phyloP scores from a whole-genome alignment of 1,140 invertebrate genomes.

The Calycopis cecrops region DNA sequence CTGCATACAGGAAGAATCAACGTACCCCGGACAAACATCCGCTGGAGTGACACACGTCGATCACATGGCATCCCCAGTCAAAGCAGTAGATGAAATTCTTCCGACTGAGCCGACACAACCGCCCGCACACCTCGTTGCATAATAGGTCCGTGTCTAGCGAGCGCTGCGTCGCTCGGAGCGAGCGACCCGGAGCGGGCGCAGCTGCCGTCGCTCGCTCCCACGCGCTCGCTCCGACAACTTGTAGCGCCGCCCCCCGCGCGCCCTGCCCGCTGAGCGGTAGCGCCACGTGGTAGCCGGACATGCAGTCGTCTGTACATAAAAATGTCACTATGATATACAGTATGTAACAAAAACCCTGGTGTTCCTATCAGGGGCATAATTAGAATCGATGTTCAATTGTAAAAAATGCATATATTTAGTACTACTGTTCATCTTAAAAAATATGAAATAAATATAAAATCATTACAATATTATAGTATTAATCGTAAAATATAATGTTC shows the following conservation, averaged over 20 bases:
- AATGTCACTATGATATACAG: no score
- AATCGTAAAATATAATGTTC: no score
- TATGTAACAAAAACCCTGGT: no score
- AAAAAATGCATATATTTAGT: no score
- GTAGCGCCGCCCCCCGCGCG: constrained; percentile 56
- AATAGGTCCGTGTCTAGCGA: constrained; percentile 69
- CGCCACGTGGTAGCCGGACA: constrained; percentile 71
- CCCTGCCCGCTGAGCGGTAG: constrained; percentile 62
- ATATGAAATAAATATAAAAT: no score
- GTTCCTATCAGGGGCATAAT: no score
- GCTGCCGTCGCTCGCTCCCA: constrained; percentile 42
- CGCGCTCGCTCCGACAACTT: constrained; percentile 53
- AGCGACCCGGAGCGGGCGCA: constrained; percentile 32
- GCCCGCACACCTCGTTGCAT: constrained; percentile 68
- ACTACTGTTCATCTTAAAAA: no score
- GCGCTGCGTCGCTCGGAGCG: constrained; percentile 57
- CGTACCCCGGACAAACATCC: constrained; percentile 69
- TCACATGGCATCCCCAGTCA: constrained; percentile 73
- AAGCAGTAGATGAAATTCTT: constrained; percentile 73
- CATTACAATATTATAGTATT: no score
- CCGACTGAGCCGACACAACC: constrained; percentile 55
- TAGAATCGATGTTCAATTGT: no score
- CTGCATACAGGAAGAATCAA: constrained; percentile 1
- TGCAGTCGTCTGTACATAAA: constrained; percentile 60
- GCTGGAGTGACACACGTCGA: constrained; percentile 71